A percentile compares a stretch with the other conserved stretches of the same genome.
These are phyloP conservation scores for Lithobates sylvaticus DNA, from an alignment of 2,797 vertebrate genomes.

Conservation along the genomic window DNA sequence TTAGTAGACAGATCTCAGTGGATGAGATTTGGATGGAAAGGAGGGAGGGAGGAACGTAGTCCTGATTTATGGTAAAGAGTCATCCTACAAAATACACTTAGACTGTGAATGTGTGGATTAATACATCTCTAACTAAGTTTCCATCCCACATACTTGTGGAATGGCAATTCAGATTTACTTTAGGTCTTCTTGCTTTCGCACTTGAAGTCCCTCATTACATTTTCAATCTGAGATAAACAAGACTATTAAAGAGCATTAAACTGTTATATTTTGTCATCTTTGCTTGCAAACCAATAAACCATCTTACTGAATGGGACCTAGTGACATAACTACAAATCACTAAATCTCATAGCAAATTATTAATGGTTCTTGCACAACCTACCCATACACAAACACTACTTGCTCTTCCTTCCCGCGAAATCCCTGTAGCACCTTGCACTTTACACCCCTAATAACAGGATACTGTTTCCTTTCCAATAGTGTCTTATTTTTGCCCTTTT, in stretches of 20 bases:
- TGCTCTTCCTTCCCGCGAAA: too few species aligned
- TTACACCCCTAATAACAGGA: too few species aligned
- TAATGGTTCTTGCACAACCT: too few species aligned
- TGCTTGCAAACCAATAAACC: slow-evolving; percentile 50
- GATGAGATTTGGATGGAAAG: not conserved
- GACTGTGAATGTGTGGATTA: slow-evolving; percentile 7
- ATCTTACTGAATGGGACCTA: slow-evolving; percentile 26
- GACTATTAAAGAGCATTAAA: slow-evolving; percentile 49
- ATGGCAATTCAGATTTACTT: slow-evolving; percentile 42
- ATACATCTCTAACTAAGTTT: slow-evolving; percentile 21
- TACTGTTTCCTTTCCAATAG: too few species aligned
- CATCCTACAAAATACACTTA: slow-evolving; percentile 24
- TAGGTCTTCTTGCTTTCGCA: slow-evolving; percentile 31
- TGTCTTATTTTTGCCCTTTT: too few species aligned
- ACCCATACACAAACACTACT: too few species aligned
- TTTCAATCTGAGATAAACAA: slow-evolving; percentile 42
- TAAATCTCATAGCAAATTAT: too few species aligned
- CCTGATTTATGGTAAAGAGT: slow-evolving; percentile 10
- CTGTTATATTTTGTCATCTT: slow-evolving; percentile 48
- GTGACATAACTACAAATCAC: too few species aligned
- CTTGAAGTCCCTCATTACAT: slow-evolving; percentile 50
- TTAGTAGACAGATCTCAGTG: not conserved
- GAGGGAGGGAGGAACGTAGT: not conserved
- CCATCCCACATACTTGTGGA: slow-evolving; percentile 9
- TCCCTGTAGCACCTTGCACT: too few species aligned